Percentiles rank a stretch among this genome's conserved stretches.
These are phyloP conservation scores for Cyphomyrus discorhynchus DNA, from an alignment of 2,113 vertebrate genomes.

Conservation along the genomic window DNA sequence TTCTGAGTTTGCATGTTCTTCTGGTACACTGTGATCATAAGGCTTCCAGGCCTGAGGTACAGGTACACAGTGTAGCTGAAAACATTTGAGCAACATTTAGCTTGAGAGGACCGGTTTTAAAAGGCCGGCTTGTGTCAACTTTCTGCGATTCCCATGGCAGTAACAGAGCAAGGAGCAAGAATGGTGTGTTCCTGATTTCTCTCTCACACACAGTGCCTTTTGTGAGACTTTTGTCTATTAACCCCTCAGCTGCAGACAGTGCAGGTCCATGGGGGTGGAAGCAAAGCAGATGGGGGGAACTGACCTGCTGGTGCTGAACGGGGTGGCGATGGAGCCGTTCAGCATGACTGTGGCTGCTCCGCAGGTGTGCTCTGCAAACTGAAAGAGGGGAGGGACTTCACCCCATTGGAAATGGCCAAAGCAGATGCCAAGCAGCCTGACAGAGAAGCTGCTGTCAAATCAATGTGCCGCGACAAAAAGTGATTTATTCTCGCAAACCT, in stretches of 20 bases:
- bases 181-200: not conserved
- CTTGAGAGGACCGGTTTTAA: not conserved
- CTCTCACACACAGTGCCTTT: not conserved
- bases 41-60: not conserved
- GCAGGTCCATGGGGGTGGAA: not conserved
- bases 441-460: not conserved
- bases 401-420: not conserved
- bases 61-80: not conserved
- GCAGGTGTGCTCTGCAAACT: slow-evolving; percentile 77
- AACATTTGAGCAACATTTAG: not conserved
- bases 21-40: not conserved
- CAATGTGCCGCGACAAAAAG: not conserved
- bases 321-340: slow-evolving; percentile 58
- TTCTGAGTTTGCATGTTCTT: not conserved
- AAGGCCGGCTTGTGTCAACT: not conserved
- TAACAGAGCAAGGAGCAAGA: not conserved
- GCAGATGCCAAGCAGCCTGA: not conserved
- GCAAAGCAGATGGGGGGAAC: not conserved
- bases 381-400: slow-evolving; percentile 26
- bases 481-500: not conserved
- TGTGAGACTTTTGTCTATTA: not conserved
- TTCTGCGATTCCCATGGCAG: not conserved
- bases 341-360: slow-evolving; percentile 72
- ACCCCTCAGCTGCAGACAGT: not conserved
- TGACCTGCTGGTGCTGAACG: slow-evolving; percentile 65